These are phyloP conservation scores for Drosophila nannoptera DNA, from an alignment of 1,140 invertebrate species.

Conservation along the genomic window DNA sequence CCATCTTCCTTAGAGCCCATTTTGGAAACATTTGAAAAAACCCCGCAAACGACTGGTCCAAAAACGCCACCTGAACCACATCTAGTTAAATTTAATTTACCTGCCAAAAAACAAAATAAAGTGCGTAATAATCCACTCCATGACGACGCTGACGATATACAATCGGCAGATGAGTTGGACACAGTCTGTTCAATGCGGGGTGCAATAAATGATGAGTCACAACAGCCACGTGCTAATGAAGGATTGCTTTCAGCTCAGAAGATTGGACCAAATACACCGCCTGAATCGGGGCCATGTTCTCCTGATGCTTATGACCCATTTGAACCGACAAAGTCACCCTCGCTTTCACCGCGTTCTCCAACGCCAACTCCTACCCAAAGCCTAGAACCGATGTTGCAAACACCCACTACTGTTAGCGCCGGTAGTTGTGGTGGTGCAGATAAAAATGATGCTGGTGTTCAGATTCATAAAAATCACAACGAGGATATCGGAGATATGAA, in stretches of 20 bases:
- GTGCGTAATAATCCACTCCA: conserved; percentile 83
- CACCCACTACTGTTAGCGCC: not conserved
- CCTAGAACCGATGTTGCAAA: conserved; percentile 29
- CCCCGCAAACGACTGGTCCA: conserved; percentile 80
- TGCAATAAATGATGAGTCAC: conserved; percentile 19
- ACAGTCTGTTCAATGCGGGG: conserved; percentile 42
- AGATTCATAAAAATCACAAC: conserved; percentile 30
- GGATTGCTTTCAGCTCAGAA: conserved; percentile 50
- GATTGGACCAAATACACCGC: conserved; percentile 79
- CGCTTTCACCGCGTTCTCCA: conserved; percentile 80
- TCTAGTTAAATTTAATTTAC: conserved; percentile 84
- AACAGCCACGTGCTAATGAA: conserved; percentile 37
- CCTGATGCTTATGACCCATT: conserved; percentile 91
- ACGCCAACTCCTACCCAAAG: conserved; percentile 57
- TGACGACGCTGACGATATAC: conserved; percentile 80
- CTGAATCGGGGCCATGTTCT: conserved; percentile 77
- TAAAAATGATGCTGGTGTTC: conserved; percentile 33
- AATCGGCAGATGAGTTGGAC: conserved; percentile 64
- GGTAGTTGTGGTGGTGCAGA: conserved; percentile 14
- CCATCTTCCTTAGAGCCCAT: conserved; percentile 61
- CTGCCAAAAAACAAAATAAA: conserved; percentile 82
- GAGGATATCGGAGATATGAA: conserved; percentile 27
- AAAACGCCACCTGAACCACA: conserved; percentile 88
- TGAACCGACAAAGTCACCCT: conserved; percentile 90
- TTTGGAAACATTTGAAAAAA: conserved; percentile 68